Conservation (phyloP, 2,113 vertebrate genomes). For the Chlamydotis undulata region DNA sequence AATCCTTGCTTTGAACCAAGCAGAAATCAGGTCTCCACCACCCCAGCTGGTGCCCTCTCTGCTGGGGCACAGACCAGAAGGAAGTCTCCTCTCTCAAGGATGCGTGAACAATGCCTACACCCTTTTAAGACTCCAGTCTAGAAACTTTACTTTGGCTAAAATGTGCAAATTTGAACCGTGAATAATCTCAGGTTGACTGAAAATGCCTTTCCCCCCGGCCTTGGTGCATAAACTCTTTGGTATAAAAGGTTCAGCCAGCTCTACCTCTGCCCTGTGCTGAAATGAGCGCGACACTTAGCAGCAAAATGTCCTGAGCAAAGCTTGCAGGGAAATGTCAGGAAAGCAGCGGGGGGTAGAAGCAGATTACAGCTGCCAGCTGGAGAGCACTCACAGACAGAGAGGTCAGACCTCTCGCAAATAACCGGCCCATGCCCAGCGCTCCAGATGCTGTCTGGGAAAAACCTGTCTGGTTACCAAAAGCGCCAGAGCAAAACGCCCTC, state of each 20-base stretch:
- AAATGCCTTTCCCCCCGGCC: not conserved
- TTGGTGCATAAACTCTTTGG: not conserved
- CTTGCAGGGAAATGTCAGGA: not conserved
- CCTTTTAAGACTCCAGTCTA: not conserved
- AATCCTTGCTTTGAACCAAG: not conserved
- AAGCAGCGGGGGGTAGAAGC: not conserved
- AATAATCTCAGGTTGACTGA: not conserved
- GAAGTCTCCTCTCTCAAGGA: not conserved
- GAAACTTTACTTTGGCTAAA: not conserved
- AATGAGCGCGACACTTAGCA: rapidly evolving
- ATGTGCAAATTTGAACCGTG: not conserved
- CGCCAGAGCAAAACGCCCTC: not conserved
- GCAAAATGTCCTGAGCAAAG: not conserved
- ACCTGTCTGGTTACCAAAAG: not conserved
- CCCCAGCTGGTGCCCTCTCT: not conserved
- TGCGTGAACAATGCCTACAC: rapidly evolving
- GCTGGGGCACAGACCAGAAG: not conserved
- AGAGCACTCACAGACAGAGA: not conserved
- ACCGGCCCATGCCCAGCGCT: not conserved
- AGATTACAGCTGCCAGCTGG: not conserved
- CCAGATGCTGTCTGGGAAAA: not conserved
- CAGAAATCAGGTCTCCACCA: not conserved
- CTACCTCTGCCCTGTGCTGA: not conserved
- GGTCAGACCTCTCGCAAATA: not conserved
- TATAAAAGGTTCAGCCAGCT: not conserved